Conservation (phyloP, 2,797 vertebrate species). For the Melanogrammus aeglefinus region DNA sequence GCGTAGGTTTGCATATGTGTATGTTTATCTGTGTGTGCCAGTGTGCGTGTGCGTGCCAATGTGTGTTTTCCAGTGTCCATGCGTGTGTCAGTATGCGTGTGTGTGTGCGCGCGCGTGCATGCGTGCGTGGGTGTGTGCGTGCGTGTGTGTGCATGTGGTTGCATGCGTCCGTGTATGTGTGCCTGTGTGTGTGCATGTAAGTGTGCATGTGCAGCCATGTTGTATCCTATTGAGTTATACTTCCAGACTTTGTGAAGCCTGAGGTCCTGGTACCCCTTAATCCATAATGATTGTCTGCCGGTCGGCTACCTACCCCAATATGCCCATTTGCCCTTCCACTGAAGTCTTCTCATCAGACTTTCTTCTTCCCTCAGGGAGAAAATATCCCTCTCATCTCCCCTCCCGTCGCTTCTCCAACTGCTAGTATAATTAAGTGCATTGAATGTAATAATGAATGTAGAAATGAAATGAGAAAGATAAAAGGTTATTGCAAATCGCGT, state of each 20-base stretch:
- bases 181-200: slow-evolving; percentile 19
- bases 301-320: slow-evolving; percentile 41
- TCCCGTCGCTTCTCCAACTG: slow-evolving; percentile 28
- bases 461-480: not conserved
- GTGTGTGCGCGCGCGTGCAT: slow-evolving; percentile 10
- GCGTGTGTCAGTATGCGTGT: slow-evolving; percentile 18
- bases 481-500: not conserved
- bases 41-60: slow-evolving; percentile 17
- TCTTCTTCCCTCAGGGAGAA: not conserved
- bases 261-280: slow-evolving; percentile 55
- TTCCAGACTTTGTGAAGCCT: slow-evolving; percentile 35
- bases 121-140: slow-evolving; percentile 18
- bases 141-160: slow-evolving; percentile 25
- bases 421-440: slow-evolving; percentile 18
- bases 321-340: slow-evolving; percentile 48
- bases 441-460: slow-evolving; percentile 4
- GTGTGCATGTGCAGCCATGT: slow-evolving; percentile 34
- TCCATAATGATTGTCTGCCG: slow-evolving; percentile 53
- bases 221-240: slow-evolving; percentile 37
- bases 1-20: slow-evolving; percentile 22
- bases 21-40: slow-evolving; percentile 10
- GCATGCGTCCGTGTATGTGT: slow-evolving; percentile 12
- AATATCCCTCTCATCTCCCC: slow-evolving; percentile 6
- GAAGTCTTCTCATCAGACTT: not conserved
- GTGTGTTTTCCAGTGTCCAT: not conserved